Conservation (phyloP, 35 echinoderm and acorn worm species). For the Anneissia japonica region DNA sequence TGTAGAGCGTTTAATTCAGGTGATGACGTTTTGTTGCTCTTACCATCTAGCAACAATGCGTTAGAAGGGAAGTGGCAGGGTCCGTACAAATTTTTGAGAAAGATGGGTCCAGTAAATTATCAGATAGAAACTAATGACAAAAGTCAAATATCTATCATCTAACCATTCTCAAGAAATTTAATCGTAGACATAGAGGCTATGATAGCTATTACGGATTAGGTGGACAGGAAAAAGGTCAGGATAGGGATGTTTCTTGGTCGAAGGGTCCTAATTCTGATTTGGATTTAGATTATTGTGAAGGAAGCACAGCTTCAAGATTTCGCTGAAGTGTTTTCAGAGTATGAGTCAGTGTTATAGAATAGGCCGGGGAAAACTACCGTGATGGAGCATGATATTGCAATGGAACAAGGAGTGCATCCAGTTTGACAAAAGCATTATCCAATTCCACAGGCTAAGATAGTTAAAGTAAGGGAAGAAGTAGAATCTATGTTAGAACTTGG, state of each 20-base stretch:
- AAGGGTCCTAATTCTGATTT: neutral
- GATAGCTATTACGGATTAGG: neutral
- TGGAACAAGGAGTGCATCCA: neutral
- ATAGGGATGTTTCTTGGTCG: too few relatives aligned
- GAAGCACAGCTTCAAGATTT: neutral
- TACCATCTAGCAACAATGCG: neutral
- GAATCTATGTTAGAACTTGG: conserved; percentile 36
- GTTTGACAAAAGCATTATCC: conserved; percentile 20
- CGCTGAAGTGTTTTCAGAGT: neutral
- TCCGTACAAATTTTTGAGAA: neutral
- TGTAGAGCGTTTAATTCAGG: neutral
- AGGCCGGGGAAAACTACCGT: conserved; percentile 16
- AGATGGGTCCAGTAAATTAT: neutral
- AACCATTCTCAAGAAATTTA: conserved; percentile 9
- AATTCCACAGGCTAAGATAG: conserved; percentile 22
- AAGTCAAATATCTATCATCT: neutral
- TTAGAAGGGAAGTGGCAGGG: neutral
- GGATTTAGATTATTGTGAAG: neutral
- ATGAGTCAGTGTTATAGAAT: neutral
- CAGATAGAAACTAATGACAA: neutral
- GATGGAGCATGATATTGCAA: conserved; percentile 17
- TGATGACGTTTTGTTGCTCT: neutral
- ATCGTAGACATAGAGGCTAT: neutral
- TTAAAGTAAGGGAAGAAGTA: conserved; percentile 13
- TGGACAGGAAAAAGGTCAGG: neutral